Conservation (phyloP, 2,888 invertebrate genomes). For the Frankliniella intonsa region DNA sequence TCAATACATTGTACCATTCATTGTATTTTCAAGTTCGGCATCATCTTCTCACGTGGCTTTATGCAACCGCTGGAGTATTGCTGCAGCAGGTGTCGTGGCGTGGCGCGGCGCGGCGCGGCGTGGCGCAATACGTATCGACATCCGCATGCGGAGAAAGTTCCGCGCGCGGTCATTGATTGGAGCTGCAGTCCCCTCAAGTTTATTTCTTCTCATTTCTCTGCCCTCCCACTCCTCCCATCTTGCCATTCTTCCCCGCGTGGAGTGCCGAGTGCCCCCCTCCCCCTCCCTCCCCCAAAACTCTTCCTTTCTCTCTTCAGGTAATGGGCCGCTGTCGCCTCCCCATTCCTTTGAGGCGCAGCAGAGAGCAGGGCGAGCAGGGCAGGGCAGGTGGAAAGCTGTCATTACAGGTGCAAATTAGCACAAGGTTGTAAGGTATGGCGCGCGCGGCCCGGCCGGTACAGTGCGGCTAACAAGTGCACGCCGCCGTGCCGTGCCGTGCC, state of each 20-base stretch:
- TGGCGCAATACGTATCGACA: slow-evolving; percentile 14
- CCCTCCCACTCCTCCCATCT: background rate
- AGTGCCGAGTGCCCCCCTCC: background rate
- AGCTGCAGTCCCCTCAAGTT: background rate
- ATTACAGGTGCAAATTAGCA: slow-evolving; percentile 20
- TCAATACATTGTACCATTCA: too few species aligned
- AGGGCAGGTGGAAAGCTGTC: background rate
- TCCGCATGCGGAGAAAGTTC: slow-evolving; percentile 15
- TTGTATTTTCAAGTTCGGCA: too few species aligned
- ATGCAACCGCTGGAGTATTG: background rate
- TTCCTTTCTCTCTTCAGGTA: background rate
- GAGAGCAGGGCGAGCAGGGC: background rate
- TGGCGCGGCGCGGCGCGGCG: background rate
- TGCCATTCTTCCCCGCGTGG: background rate
- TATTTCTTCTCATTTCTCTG: background rate
- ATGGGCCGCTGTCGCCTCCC: background rate
- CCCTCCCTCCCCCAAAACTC: background rate
- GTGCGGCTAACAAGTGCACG: background rate
- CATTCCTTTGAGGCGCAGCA: background rate
- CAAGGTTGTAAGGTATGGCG: background rate
- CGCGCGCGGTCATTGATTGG: background rate
- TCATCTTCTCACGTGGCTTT: background rate
- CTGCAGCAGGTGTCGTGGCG: background rate
- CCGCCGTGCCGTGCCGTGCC: too few species aligned
- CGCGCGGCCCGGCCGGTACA: background rate